Conservation (phyloP, 2,113 vertebrate species). For the Bucco capensis region DNA sequence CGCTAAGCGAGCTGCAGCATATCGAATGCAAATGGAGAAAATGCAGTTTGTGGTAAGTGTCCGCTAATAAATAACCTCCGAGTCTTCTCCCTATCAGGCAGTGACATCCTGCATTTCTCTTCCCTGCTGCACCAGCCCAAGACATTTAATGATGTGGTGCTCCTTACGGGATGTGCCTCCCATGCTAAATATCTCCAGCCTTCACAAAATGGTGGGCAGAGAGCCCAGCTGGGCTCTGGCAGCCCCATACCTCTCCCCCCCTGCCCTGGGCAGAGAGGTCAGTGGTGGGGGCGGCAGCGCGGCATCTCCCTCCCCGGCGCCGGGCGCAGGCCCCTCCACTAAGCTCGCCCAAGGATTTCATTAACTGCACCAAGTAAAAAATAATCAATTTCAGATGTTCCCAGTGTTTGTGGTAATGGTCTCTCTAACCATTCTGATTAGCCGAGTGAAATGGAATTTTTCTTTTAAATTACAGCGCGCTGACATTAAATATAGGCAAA, state of each 20-base stretch:
- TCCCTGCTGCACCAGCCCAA: constrained; percentile 67
- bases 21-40: constrained; percentile 69
- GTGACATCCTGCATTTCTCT: constrained; percentile 77
- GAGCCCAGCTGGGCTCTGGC: background rate
- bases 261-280: background rate
- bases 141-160: constrained; percentile 77
- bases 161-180: constrained; percentile 67
- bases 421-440: constrained; percentile 75
- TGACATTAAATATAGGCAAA: constrained; percentile 68
- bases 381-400: constrained; percentile 76
- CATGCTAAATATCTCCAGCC: constrained; percentile 65
- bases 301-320: background rate
- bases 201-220: constrained; percentile 69
- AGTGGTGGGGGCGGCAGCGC: background rate
- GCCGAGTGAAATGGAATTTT: constrained; percentile 72
- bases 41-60: constrained; percentile 75
- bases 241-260: background rate
- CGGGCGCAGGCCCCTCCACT: background rate
- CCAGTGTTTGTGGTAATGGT: constrained; percentile 73
- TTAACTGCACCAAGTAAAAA: constrained; percentile 70
- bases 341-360: constrained; percentile 58
- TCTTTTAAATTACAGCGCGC: constrained; percentile 67
- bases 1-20: background rate
- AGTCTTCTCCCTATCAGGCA: constrained; percentile 73
- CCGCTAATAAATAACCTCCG: constrained; percentile 74